Evolutionary conservation across 2,113 vertebrate species (phyloP).

Genomic region (Phylloscopus trochiloides): DNA sequence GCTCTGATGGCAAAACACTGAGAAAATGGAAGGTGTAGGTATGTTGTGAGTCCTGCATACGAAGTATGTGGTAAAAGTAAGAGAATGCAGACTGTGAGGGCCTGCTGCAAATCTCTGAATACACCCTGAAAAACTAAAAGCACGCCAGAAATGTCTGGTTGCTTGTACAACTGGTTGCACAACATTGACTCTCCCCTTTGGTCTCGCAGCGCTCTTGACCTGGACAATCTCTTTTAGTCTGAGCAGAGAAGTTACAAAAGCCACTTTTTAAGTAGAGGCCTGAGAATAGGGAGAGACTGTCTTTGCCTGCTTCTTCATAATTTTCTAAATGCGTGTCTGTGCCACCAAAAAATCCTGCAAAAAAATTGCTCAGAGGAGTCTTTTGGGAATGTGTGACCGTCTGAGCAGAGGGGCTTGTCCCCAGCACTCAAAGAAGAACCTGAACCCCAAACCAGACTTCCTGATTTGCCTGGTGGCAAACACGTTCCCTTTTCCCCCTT

Average conservation of each 20-base stretch:
- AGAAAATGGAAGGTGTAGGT: neutral
- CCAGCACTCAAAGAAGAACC: neutral
- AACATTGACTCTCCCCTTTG: conserved; percentile 40
- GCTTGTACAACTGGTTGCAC: conserved; percentile 50
- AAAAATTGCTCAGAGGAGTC: neutral
- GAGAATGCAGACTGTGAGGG: conserved; percentile 9
- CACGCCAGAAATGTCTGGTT: conserved; percentile 49
- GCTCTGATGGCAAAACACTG: neutral
- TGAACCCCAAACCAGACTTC: neutral
- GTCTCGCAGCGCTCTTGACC: conserved; percentile 28
- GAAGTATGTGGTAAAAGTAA: neutral
- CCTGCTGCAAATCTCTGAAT: conserved; percentile 33
- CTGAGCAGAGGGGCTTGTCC: neutral
- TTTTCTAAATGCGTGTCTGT: neutral
- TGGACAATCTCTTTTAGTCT: neutral
- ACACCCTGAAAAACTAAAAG: conserved; percentile 46
- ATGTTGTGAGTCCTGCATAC: neutral
- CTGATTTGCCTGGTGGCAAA: neutral
- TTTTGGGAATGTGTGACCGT: neutral
- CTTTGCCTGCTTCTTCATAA: neutral
- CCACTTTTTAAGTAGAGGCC: neutral
- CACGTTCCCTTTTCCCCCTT: neutral
- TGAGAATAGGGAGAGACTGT: neutral
- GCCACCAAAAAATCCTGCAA: neutral
- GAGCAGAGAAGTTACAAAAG: neutral